Evolutionary conservation across 2,888 invertebrate genomes (phyloP), one percentile per base, ranked within the genome.

Genomic region (Anagyrus pseudococci): DNA sequence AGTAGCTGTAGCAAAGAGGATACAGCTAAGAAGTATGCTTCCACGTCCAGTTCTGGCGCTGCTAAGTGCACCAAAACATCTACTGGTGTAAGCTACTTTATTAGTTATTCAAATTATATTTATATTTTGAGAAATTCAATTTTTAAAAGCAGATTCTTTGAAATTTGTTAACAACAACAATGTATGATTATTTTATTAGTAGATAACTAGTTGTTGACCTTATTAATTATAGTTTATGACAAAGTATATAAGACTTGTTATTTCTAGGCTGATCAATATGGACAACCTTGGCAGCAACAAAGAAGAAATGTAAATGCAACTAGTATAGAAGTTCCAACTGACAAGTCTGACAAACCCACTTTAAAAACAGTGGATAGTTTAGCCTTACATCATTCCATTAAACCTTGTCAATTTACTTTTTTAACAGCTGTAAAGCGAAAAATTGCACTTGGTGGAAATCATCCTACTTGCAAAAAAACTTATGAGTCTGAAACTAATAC

Each of bases 381-480:
- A 29, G 55, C 75, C 49, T 68, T 69, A 0, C 68, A 69, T 60
- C 72, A 75, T 63, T 69, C 81, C 13, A 75, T 82, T 4, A 77
- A 83, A 68, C 81, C 84, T 6, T 84, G 85, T 80, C 86, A 87
- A 17, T 86, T 86, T 68, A 87, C 86, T 71, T 86, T 88, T 71
- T 85, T 87, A 46, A 85, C 82, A 72, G 87, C 85, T 48, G 85
- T 86, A 8, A 85, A 85, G 69, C 81, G 83, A 65, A 88, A 89
- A 71, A 74, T 87, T 54, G 74, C 73, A 29, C 59, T 76, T 25
- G 70, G 71, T 4, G 72, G 72, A 55, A 69, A 71, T 62, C 64
- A 72, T 46, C 72, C 73, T 41, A 60, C 65, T 1, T 62, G 58
- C 15, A 71, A 74, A 29, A 73, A 71, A 62, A 50, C 58, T 15